Conservation (phyloP, 2,113 vertebrate species). For the Chunga burmeisteri region DNA sequence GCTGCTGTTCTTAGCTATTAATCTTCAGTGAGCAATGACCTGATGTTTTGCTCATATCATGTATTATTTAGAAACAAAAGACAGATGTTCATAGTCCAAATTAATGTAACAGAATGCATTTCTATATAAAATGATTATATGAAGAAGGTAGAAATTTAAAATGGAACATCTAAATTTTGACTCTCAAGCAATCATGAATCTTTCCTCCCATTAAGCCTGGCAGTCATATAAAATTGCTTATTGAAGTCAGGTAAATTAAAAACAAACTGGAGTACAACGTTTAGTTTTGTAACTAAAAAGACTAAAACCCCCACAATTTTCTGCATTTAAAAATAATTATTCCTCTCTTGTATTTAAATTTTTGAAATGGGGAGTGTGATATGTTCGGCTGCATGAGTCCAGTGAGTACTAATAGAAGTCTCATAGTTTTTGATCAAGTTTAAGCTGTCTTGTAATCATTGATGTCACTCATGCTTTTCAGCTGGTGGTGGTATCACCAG, state of each 20-base stretch:
- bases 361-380: not conserved
- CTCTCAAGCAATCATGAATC: not conserved
- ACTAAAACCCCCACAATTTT: not conserved
- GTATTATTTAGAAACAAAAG: not conserved
- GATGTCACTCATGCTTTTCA: not conserved
- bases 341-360: not conserved
- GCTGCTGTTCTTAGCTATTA: not conserved
- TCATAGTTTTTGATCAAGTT: not conserved
- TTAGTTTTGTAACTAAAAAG: not conserved
- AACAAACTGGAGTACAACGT: not conserved
- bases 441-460: not conserved
- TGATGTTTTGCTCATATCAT: not conserved
- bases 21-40: not conserved
- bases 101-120: not conserved
- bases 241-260: not conserved
- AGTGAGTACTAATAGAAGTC: not conserved
- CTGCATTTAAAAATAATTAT: not conserved
- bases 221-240: not conserved
- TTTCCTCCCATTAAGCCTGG: not conserved
- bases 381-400: not conserved
- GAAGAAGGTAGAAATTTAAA: not conserved
- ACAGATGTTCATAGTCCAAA: not conserved
- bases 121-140: not conserved
- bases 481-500: too few species aligned
- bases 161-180: not conserved